phyloP scores from a whole-genome alignment of 2,888 invertebrate genomes.

The Cryptocephalus moraei region DNA sequence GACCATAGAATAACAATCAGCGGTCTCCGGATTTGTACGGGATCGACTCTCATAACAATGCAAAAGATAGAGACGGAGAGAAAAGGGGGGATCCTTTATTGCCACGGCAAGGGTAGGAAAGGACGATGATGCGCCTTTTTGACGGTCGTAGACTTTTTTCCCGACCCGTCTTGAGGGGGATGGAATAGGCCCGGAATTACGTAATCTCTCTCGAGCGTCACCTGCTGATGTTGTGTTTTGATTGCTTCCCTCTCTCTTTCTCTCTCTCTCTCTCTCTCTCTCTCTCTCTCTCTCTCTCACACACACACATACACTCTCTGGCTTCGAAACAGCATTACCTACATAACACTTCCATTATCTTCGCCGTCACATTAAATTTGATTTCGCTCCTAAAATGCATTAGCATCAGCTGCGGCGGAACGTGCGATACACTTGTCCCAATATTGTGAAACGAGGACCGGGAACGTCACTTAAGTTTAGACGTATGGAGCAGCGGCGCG shows the following conservation, averaged over 20 bases:
- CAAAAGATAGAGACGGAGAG: background rate
- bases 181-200: too few species aligned
- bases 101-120: too few species aligned
- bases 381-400: constrained; percentile 1
- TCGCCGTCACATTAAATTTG: background rate
- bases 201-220: too few species aligned
- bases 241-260: background rate
- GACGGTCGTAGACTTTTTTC: too few species aligned
- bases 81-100: too few species aligned
- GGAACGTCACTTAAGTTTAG: too few species aligned
- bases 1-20: constrained; percentile 28
- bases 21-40: constrained; percentile 14
- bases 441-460: background rate
- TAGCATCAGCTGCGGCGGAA: background rate
- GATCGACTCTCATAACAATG: constrained; percentile 3
- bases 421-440: background rate
- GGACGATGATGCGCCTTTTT: too few species aligned
- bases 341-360: constrained; percentile 1
- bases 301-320: background rate
- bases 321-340: background rate
- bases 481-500: too few species aligned
- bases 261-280: background rate
- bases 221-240: too few species aligned
- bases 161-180: too few species aligned
- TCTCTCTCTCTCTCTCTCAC: background rate